Conservation (phyloP, 2,888 invertebrate species). For the Dyspetes luteomarginatus region DNA sequence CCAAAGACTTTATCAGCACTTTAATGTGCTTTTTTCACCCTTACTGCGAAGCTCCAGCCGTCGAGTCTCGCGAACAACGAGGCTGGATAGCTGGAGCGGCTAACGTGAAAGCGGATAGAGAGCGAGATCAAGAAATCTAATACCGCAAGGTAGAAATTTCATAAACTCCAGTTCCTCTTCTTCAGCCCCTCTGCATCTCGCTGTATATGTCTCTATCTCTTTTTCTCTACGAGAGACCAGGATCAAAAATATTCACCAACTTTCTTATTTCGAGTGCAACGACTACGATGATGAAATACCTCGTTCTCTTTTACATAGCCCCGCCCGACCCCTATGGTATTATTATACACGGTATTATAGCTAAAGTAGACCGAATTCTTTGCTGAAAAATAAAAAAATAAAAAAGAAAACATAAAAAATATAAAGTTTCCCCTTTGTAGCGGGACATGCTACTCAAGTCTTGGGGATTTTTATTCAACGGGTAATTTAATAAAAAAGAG, state of each 20-base stretch:
- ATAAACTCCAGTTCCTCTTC: conserved; percentile 51
- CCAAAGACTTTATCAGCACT: neutral
- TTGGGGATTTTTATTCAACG: conserved; percentile 43
- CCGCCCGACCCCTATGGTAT: conserved; percentile 8
- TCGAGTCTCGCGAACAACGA: conserved; percentile 20
- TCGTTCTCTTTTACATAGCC: conserved; percentile 36
- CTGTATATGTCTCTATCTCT: neutral
- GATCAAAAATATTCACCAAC: conserved; percentile 60
- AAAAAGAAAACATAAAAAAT: neutral
- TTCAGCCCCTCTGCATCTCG: neutral
- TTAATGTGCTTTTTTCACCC: conserved; percentile 21
- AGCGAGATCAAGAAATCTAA: conserved; percentile 45
- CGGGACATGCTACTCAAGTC: conserved; percentile 2
- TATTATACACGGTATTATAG: conserved; percentile 22
- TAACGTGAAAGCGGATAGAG: conserved; percentile 33
- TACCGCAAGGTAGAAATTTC: conserved; percentile 58
- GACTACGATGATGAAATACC: conserved; percentile 60
- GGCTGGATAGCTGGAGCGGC: conserved; percentile 10
- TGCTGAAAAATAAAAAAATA: conserved; percentile 23
- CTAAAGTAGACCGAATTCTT: conserved; percentile 41
- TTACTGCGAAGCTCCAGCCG: neutral
- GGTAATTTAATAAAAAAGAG: conserved; percentile 58
- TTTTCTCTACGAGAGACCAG: conserved; percentile 8
- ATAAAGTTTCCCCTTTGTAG: conserved; percentile 59
- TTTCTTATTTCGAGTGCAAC: conserved; percentile 58